Evolutionary conservation across 2,113 vertebrate species (phyloP).

Genomic region (Siphamia tubifer): DNA sequence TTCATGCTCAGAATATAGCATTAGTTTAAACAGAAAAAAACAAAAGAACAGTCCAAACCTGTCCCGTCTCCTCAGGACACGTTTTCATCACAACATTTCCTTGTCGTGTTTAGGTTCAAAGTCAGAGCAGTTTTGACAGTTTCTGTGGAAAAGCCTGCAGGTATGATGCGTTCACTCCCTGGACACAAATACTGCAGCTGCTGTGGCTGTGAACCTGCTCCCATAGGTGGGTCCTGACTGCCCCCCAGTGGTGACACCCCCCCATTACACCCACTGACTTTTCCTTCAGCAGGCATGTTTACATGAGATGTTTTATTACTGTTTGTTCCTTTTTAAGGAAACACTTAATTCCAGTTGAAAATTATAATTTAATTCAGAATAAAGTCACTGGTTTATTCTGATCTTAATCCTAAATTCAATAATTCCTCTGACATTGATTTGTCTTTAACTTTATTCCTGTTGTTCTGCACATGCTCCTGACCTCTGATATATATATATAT

Average conservation of each 20-base stretch:
- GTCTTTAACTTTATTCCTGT: no score
- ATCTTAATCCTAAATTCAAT: no score
- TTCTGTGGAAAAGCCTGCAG: not conserved
- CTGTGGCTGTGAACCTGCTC: not conserved
- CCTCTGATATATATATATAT: no score
- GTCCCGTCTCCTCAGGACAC: not conserved
- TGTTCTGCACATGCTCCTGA: no score
- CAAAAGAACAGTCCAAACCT: constrained; percentile 2
- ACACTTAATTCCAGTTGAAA: no score
- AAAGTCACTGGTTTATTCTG: no score
- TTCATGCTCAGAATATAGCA: no score
- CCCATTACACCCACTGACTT: not conserved
- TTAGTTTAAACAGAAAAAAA: not conserved
- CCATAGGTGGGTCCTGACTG: constrained; percentile 25
- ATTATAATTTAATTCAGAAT: no score
- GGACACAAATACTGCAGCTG: not conserved
- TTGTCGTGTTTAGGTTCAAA: constrained; percentile 7
- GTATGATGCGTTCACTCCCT: not conserved
- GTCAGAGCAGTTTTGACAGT: constrained; percentile 11
- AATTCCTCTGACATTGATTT: no score
- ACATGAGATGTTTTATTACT: no score
- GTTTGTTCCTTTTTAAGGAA: no score
- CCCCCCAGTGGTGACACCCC: constrained; percentile 42
- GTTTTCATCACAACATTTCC: not conserved
- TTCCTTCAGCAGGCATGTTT: no score